phyloP scores from a whole-genome alignment of 1,140 invertebrate species.

The Heliconius congener region DNA sequence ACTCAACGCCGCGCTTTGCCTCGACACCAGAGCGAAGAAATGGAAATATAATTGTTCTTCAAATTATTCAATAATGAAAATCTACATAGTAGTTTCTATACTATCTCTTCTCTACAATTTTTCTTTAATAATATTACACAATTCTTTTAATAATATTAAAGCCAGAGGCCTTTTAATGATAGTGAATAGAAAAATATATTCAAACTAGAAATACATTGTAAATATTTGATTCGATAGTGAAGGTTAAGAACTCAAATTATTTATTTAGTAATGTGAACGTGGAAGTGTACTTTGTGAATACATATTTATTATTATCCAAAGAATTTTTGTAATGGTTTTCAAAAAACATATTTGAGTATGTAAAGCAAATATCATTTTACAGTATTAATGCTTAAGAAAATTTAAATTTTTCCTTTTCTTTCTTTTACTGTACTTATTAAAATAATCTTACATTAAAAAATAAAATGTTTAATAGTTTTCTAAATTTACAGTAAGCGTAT shows the following conservation, averaged over 20 bases:
- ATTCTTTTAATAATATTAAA: background rate
- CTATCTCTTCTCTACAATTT: too few relatives aligned
- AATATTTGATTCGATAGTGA: background rate
- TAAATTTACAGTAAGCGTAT: background rate
- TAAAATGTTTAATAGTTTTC: background rate
- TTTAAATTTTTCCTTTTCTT: too few relatives aligned
- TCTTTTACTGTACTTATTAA: too few relatives aligned
- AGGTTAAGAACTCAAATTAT: background rate
- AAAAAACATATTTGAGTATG: too few relatives aligned
- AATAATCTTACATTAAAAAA: too few relatives aligned
- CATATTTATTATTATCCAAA: background rate
- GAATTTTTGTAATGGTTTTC: background rate
- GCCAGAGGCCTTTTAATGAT: background rate
- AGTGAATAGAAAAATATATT: background rate
- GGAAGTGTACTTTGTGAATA: background rate
- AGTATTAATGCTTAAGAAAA: too few relatives aligned
- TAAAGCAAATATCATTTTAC: too few relatives aligned
- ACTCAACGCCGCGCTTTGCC: too few relatives aligned
- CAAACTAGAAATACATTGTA: constrained; percentile 4
- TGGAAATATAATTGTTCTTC: too few relatives aligned
- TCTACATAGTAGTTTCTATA: too few relatives aligned
- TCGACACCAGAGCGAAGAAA: too few relatives aligned
- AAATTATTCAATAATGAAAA: background rate
- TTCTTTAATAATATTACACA: background rate
- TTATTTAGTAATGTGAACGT: background rate